Evolutionary conservation across 92 coral and sea anemone species (phyloP), one percentile per base, ranked within the genome.

Genomic region (Muricea muricata): DNA sequence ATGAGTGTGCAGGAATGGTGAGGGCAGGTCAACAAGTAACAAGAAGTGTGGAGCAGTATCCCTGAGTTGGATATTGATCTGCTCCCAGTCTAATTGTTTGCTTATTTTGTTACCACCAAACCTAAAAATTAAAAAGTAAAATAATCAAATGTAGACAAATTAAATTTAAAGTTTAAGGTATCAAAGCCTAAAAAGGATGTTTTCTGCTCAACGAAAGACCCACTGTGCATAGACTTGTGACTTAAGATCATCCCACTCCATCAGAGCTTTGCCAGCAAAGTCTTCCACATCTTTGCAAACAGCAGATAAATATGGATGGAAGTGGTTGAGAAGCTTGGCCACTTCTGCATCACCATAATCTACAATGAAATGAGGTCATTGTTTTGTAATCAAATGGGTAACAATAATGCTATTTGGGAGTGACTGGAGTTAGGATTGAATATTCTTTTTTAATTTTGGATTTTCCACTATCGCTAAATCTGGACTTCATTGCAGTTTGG

Each of bases 181-280:
- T 63, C 31, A 63, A 63, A 63, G 70, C 70, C 31, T 63, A 37
- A 68, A 68, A 32, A 32, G 45, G 45, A 20, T 6, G 4, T 4
- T 29, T 65, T 29, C 31, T 21, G 29, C 72, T 65, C 37, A 20
- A 65, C 4, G 31, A 30, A 65, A 65, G 72, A 65, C 76, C 30
- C 42, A 69, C 76, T 21, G 47, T 69, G 20, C 76, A 69, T 69
- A 69, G 45, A 69, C 35, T 69, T 31, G 46, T 21, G 76, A 69
- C 76, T 69, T 73, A 8, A 73, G 58, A 73, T 73, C 79, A 73
- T 73, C 79, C 79, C 79, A 40, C 79, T 73, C 79, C 2, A 73
- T 21, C 79, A 73, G 20, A 42, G 7, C 79, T 23, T 73, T 58
- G 14, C 79, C 57, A 73, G 79, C 55, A 45, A 73, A 73, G 79